phyloP scores from a whole-genome alignment of 2,797 vertebrate species.

The Onychomys torridus region DNA sequence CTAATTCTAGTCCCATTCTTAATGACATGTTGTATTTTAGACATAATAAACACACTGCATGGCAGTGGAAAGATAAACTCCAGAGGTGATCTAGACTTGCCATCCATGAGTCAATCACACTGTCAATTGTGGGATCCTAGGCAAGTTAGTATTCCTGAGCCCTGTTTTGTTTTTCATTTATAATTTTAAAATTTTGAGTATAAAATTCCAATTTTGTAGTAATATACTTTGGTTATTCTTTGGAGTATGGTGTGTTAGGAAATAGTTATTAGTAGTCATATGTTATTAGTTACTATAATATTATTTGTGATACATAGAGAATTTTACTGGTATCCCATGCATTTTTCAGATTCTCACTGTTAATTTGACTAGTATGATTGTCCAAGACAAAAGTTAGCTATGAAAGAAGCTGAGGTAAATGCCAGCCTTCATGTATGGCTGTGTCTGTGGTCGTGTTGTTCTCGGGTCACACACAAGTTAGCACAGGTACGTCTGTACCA shows the following conservation, averaged over 20 bases:
- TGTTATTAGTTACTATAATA: background rate
- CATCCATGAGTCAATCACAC: background rate
- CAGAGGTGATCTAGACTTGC: background rate
- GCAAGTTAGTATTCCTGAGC: background rate
- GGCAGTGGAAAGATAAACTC: background rate
- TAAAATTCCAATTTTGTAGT: conserved; percentile 11
- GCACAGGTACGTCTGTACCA: background rate
- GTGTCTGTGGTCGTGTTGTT: background rate
- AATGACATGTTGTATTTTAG: background rate
- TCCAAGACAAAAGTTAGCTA: background rate
- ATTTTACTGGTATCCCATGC: background rate
- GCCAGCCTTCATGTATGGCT: background rate
- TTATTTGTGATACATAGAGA: background rate
- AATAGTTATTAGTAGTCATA: background rate
- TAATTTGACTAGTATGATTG: background rate
- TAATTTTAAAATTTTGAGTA: conserved; percentile 32
- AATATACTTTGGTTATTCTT: conserved; percentile 40
- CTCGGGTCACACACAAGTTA: background rate
- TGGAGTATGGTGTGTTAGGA: background rate
- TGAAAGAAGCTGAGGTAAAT: background rate
- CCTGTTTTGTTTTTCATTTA: background rate
- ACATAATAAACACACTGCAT: background rate
- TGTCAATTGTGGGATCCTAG: background rate
- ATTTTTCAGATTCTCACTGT: background rate
- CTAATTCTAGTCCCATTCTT: conserved; percentile 24